These are phyloP conservation scores for Sardina pilchardus DNA, from an alignment of 2,113 vertebrate genomes.

Conservation along the genomic window DNA sequence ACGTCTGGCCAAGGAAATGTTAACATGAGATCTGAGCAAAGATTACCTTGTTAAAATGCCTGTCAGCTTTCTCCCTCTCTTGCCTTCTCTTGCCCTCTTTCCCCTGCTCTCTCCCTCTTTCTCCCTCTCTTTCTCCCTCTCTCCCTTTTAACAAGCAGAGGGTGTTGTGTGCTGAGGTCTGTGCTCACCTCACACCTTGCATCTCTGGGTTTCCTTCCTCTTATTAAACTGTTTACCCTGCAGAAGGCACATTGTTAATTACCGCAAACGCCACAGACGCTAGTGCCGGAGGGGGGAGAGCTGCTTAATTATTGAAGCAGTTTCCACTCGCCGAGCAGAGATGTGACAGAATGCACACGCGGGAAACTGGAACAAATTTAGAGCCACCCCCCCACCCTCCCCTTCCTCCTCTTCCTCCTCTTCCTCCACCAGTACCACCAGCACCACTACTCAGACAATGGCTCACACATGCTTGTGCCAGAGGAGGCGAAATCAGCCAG, in stretches of 20 bases:
- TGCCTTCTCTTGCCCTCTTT: not conserved
- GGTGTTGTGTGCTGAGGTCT: conserved; percentile 41
- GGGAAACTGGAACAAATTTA: conserved; percentile 53
- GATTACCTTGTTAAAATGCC: conserved; percentile 6
- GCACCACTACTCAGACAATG: not conserved
- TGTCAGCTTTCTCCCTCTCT: not conserved
- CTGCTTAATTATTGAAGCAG: conserved; percentile 64
- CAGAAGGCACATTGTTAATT: conserved; percentile 66
- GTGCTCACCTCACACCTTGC: conserved; percentile 41
- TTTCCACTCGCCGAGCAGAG: conserved; percentile 52
- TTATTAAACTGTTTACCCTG: conserved; percentile 60
- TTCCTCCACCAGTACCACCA: not conserved
- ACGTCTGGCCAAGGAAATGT: not conserved
- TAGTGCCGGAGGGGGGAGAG: conserved; percentile 39
- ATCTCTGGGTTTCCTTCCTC: conserved; percentile 44
- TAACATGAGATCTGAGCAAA: conserved; percentile 4
- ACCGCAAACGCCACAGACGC: conserved; percentile 53
- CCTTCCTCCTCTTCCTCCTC: not conserved
- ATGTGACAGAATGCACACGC: conserved; percentile 48
- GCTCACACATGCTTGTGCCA: not conserved
- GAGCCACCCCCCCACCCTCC: not conserved
- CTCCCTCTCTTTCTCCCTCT: not conserved
- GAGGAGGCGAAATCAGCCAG: not conserved
- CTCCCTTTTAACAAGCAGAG: not conserved
- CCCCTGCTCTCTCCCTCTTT: not conserved